Percentiles rank a stretch among this genome's conserved stretches.
Evolutionary conservation across 2,113 vertebrate species (phyloP).

Genomic region (Phyllostomus discolor): DNA sequence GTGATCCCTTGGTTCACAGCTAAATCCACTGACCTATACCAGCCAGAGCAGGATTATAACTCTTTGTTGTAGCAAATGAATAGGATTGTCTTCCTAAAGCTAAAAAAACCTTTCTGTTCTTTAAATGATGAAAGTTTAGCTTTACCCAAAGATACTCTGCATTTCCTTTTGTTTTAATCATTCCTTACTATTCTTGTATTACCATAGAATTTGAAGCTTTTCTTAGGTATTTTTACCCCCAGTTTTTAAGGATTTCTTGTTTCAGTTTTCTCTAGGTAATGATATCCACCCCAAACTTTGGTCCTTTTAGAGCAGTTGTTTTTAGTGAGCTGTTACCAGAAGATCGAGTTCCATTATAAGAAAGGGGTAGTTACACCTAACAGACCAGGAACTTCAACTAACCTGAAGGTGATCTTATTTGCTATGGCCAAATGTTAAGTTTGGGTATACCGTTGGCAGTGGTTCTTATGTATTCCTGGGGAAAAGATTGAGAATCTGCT

Average conservation of each 20-base stretch:
- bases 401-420: slow-evolving; percentile 58
- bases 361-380: slow-evolving; percentile 63
- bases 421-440: slow-evolving; percentile 50
- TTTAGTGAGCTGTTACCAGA: slow-evolving; percentile 59
- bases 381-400: slow-evolving; percentile 46
- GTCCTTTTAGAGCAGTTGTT: slow-evolving; percentile 62
- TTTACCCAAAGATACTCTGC: background rate
- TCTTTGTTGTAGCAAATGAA: slow-evolving; percentile 6
- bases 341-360: slow-evolving; percentile 59
- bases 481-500: slow-evolving; percentile 39
- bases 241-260: slow-evolving; percentile 57
- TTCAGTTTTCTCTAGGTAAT: slow-evolving; percentile 63
- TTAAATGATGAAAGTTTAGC: slow-evolving; percentile 14
- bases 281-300: slow-evolving; percentile 52
- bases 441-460: slow-evolving; percentile 38
- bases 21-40: no score
- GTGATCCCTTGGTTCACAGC: no score
- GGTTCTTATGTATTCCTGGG: slow-evolving; percentile 12
- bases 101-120: background rate
- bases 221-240: slow-evolving; percentile 3
- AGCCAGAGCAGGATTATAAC: background rate
- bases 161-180: slow-evolving; percentile 34
- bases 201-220: slow-evolving; percentile 49
- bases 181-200: slow-evolving; percentile 29
- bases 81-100: slow-evolving; percentile 13